These are phyloP conservation scores for Drosophila fungiperda DNA, from an alignment of 2,888 invertebrate species.

Conservation along the genomic window DNA sequence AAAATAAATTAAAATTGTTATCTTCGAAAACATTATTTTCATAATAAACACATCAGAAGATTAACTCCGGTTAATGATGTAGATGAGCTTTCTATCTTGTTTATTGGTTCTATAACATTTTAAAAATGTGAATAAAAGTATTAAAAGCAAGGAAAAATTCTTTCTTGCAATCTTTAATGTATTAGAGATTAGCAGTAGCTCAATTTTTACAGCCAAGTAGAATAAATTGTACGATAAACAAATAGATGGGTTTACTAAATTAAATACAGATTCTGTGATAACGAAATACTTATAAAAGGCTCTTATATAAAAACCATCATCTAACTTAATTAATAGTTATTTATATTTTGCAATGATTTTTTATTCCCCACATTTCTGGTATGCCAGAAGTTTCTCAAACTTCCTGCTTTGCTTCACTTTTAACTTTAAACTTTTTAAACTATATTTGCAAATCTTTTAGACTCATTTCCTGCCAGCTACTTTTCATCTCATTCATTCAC, in stretches of 20 bases:
- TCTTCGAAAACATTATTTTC: background rate
- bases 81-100: rapidly evolving
- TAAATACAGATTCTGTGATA: background rate
- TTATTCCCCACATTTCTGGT: background rate
- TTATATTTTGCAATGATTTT: background rate
- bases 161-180: background rate
- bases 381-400: background rate
- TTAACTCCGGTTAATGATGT: background rate
- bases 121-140: background rate
- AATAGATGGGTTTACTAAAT: too few species aligned
- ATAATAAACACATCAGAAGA: background rate
- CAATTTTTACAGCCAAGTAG: background rate
- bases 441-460: slow-evolving; percentile 19
- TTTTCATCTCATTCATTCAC: slow-evolving; percentile 8
- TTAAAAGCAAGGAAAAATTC: background rate
- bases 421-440: slow-evolving; percentile 2
- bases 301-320: background rate
- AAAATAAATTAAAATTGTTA: background rate
- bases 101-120: background rate
- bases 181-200: background rate
- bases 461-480: slow-evolving; percentile 40
- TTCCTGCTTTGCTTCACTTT: background rate
- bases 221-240: background rate
- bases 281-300: background rate
- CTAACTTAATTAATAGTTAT: background rate